Evolutionary conservation across 2,888 invertebrate species (phyloP), one percentile per base, ranked within the genome.

Genomic region (Caenorhabditis imperialis): DNA sequence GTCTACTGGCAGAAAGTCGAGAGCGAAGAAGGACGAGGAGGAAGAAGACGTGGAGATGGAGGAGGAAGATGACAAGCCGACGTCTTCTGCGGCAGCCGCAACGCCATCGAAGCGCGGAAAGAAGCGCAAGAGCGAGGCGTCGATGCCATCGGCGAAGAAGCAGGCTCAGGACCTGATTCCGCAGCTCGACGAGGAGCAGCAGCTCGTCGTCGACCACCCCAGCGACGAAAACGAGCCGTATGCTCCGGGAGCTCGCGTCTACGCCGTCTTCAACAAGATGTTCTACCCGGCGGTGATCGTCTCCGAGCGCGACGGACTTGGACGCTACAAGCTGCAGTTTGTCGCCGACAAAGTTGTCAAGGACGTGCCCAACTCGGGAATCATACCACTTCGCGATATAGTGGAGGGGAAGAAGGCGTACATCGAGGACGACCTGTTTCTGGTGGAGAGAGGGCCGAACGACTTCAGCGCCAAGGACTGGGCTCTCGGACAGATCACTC

Each of bases 231-330:
- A 78, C 18, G 77, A 75, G 2, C 76, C 79, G 0, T 75, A 79
- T 33, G 63, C 72, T 3, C 67, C 73, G 1, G 88, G 88, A 4
- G 82, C 84, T 4, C 81, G 88, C 2, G 86, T 88, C 16, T 83
- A 80, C 48, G 88, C 86, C 3, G 54, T 77, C 27, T 88, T 82
- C 81, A 77, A 77, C 23, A 81, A 82, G 54, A 70, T 77, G 6
- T 87, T 77, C 70, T 88, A 88, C 61, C 84, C 88, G 3, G 88
- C 85, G 0, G 54, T 84, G n/a, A 77, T 88, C 16, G 40, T 69
- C 12, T 20, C 71, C 4, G 76, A 69, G 57, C 74, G 80, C 3
- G 86, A 84, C 48, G 83, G 80, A 1, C 73, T 85, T 20, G 83
- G 84, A 27, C 79, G 86, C 1, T 88, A 82, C 77, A 79, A 81